These are phyloP conservation scores for Peromyscus polionotus DNA, from an alignment of 2,113 vertebrate species.

Conservation along the genomic window DNA sequence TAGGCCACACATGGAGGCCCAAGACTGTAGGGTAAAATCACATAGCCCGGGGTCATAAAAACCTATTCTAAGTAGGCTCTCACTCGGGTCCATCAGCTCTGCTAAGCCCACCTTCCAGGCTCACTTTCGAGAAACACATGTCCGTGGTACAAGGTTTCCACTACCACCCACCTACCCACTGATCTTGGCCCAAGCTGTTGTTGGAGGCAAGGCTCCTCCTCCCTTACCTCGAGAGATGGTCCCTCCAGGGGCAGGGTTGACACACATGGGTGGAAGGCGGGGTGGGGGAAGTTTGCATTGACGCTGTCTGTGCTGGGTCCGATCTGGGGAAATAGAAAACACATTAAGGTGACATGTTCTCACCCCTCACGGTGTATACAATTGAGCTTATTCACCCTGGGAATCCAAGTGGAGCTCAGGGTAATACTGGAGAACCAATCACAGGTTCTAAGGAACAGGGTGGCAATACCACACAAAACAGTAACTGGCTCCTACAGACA, in stretches of 20 bases:
- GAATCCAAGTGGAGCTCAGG: not conserved
- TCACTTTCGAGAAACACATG: not conserved
- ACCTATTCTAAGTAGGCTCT: not conserved
- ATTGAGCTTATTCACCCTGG: not conserved
- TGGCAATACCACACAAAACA: not conserved
- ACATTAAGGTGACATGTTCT: conserved; percentile 26
- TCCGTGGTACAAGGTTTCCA: not conserved
- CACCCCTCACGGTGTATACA: not conserved
- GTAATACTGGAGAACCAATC: not conserved
- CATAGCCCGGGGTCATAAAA: not conserved
- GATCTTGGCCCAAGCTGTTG: not conserved
- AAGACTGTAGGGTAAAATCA: not conserved
- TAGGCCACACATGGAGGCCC: not conserved
- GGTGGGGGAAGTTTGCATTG: conserved; percentile 82
- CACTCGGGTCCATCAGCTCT: not conserved
- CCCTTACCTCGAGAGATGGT: conserved; percentile 81
- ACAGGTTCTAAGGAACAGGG: not conserved
- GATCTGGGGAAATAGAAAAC: conserved; percentile 77
- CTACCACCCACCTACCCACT: not conserved
- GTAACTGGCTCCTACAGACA: not conserved
- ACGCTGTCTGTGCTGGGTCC: conserved; percentile 83
- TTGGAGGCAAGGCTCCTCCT: conserved; percentile 50
- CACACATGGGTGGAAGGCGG: conserved; percentile 83
- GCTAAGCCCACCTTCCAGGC: not conserved
- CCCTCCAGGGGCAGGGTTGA: conserved; percentile 71